Base-by-base conservation (phyloP, 1,140 invertebrate species). In the Diachasma alloeum region DNA sequence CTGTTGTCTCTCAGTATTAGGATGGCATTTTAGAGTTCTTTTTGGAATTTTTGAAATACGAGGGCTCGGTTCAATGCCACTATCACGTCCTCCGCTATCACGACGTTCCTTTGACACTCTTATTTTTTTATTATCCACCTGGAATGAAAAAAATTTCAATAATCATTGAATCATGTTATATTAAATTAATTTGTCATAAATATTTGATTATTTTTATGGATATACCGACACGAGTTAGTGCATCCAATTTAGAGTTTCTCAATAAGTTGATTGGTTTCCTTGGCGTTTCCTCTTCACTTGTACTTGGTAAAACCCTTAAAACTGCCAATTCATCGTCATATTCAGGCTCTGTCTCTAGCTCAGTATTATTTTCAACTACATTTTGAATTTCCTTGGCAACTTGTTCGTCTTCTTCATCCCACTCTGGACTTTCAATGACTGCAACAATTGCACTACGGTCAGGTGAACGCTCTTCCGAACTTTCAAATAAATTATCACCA, bases 61-160 rank as follows among this genome's bases (percentile, higher is more conserved):
- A 0, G 88, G 88, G 78, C 89, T 90, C 6, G 89, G 89, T 59
- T 90, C 89, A 73, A 90, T 90, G 0, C 89, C 88, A 69, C 89
- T 90, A 70, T 90, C 88, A 36, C 86, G 82, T 6, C 87, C 85
- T 0, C 85, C 87, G 42, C 88, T 89, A 59, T 90, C 88, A 17
- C 84, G 81, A 56, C 89, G 84, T 67, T 87, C 8, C 83, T 73
- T 76, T 75, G 9, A 19, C 6, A 68, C 66, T 44, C 24, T 36
- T 44, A 31, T 31, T 2, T 31, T 31, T 31, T 31, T 31, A 31
- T 76, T 72, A 8, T 59, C 31, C 9, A 46, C 75, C 66, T 53
- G 15, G 26, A 69, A 46, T 46, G 74, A 42, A 36, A 48, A 36
- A 19, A 63, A 69, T 44, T 68, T 15, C 1, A 73, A 31, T 31